Percentiles rank a stretch among this genome's conserved stretches.
These are phyloP conservation scores for Heliconius eleuchia DNA, from an alignment of 1,140 invertebrate genomes.

Conservation along the genomic window DNA sequence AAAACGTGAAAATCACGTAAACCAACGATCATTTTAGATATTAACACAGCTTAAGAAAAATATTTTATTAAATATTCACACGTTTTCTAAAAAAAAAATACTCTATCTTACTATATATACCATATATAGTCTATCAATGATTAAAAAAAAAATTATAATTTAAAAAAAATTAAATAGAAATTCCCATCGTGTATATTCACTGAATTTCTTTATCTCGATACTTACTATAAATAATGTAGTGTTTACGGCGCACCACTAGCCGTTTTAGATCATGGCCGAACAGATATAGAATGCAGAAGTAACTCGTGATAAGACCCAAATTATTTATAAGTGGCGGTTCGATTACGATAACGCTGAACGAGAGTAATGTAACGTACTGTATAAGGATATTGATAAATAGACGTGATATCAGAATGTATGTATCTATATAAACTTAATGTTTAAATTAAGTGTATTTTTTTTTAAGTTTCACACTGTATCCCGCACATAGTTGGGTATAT, in stretches of 20 bases:
- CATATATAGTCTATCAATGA: too few relatives aligned
- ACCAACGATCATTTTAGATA: too few relatives aligned
- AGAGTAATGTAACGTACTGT: neutral
- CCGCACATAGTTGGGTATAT: too few relatives aligned
- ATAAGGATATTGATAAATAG: neutral
- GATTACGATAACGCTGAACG: neutral
- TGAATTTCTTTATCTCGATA: slow-evolving; percentile 40
- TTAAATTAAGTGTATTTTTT: too few relatives aligned
- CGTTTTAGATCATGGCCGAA: slow-evolving; percentile 43
- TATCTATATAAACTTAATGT: neutral
- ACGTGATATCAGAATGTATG: neutral
- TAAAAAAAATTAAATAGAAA: neutral
- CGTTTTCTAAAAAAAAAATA: too few relatives aligned
- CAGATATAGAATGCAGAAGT: slow-evolving; percentile 21
- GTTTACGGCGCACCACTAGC: slow-evolving; percentile 37
- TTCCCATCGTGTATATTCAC: neutral
- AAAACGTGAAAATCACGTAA: too few relatives aligned
- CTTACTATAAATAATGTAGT: slow-evolving; percentile 39
- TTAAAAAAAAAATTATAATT: too few relatives aligned
- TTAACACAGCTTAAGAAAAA: too few relatives aligned
- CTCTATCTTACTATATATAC: too few relatives aligned
- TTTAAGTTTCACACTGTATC: too few relatives aligned
- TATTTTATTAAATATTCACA: too few relatives aligned
- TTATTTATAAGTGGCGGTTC: neutral
- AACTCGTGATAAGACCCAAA: neutral